A percentile compares a stretch with the other conserved stretches of the same genome.
These are phyloP conservation scores for Acanthurus lineatus DNA, from an alignment of 2,797 vertebrate species.

Conservation along the genomic window DNA sequence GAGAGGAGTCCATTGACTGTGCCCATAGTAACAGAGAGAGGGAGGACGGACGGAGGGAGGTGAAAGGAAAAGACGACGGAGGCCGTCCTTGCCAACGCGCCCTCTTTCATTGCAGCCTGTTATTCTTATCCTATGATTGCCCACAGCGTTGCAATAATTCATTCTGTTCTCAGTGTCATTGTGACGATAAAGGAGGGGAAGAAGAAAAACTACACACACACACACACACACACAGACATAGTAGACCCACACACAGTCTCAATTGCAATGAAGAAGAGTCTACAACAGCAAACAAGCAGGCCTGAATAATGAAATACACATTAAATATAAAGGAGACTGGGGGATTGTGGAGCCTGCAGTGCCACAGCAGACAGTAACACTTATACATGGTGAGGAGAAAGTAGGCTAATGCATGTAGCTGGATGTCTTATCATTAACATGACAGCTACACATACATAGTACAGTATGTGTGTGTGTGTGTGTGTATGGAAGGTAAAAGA, in stretches of 20 bases:
- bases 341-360: constrained; percentile 52
- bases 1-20: constrained; percentile 23
- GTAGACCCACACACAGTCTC: constrained; percentile 37
- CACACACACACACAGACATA: constrained; percentile 6
- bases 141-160: constrained; percentile 70
- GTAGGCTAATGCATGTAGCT: constrained; percentile 61
- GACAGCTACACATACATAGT: constrained; percentile 53
- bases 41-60: constrained; percentile 39
- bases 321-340: constrained; percentile 76
- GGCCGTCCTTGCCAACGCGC: constrained; percentile 51
- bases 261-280: constrained; percentile 55
- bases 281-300: constrained; percentile 68
- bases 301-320: constrained; percentile 78
- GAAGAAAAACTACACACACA: no score
- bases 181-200: constrained; percentile 27
- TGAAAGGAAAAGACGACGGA: constrained; percentile 36
- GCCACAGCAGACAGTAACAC: constrained; percentile 65
- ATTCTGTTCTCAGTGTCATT: constrained; percentile 59
- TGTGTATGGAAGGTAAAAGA: constrained; percentile 43
- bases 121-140: constrained; percentile 63
- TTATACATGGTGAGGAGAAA: constrained; percentile 56
- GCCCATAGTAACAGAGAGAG: constrained; percentile 59
- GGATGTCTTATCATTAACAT: constrained; percentile 45
- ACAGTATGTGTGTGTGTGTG: background rate
- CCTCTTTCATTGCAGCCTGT: constrained; percentile 48